These are phyloP conservation scores for Neodiprion virginianus DNA, from an alignment of 1,140 invertebrate species.

Conservation along the genomic window DNA sequence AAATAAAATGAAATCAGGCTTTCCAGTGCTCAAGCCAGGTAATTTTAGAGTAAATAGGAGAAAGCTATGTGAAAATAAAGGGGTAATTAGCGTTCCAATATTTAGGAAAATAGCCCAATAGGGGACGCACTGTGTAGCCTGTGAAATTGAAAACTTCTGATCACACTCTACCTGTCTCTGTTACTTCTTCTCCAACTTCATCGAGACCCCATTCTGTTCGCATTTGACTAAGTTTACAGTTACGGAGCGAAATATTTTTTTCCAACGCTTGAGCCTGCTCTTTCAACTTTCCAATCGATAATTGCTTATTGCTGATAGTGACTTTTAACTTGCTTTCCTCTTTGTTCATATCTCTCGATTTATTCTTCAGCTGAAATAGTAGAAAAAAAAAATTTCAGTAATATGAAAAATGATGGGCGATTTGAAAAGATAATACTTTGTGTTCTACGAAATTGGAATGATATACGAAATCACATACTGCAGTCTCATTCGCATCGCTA, in stretches of 20 bases:
- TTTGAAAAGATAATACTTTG: no score
- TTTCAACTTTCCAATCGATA: conserved; percentile 41
- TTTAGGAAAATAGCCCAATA: not conserved
- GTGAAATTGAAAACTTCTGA: no score
- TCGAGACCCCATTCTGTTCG: conserved; percentile 41
- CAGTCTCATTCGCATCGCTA: not conserved
- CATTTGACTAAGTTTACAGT: conserved; percentile 40
- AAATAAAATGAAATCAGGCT: not conserved
- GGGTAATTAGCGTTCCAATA: conserved; percentile 10
- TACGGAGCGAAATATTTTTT: conserved; percentile 37
- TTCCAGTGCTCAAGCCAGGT: no score
- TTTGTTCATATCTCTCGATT: conserved; percentile 15
- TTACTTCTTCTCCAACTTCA: conserved; percentile 26
- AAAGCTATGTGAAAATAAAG: conserved; percentile 9
- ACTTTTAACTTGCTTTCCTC: conserved; percentile 24
- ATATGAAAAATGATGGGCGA: not conserved
- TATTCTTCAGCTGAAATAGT: conserved; percentile 30
- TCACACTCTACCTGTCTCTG: conserved; percentile 39
- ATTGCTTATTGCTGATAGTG: conserved; percentile 38
- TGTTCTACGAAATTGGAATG: no score
- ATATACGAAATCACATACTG: no score
- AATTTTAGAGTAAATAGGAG: not conserved
- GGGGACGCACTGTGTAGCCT: no score
- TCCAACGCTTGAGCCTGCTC: conserved; percentile 47
- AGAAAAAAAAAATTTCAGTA: not conserved